These are phyloP conservation scores for Brachyopa scutellaris DNA, from an alignment of 2,888 invertebrate species.

Conservation along the genomic window DNA sequence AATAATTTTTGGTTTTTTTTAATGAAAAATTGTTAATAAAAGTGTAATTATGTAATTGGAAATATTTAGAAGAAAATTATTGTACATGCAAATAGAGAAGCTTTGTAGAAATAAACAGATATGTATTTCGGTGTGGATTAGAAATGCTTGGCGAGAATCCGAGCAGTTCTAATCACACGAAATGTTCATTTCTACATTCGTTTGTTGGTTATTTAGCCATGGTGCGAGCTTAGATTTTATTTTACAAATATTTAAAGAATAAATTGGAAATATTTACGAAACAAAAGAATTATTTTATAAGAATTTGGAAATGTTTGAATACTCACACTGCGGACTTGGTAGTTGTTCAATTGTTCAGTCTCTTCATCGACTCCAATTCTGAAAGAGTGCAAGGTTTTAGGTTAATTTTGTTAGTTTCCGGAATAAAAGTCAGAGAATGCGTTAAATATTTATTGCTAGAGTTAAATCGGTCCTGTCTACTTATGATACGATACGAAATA, in stretches of 20 bases:
- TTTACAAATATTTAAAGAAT: conserved; percentile 28
- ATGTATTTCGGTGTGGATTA: not conserved
- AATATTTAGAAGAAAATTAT: conserved; percentile 18
- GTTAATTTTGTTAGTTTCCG: too few relatives aligned
- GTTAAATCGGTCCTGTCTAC: too few relatives aligned
- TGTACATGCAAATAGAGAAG: conserved; percentile 57
- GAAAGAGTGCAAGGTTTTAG: conserved; percentile 79
- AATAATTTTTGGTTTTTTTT: conserved; percentile 23
- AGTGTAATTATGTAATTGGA: conserved; percentile 10
- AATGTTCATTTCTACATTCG: conserved; percentile 51
- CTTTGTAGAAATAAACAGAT: conserved; percentile 47
- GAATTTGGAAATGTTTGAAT: conserved; percentile 72
- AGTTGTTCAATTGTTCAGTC: conserved; percentile 90
- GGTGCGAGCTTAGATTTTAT: conserved; percentile 35
- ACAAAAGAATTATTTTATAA: conserved; percentile 18
- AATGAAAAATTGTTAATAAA: conserved; percentile 57
- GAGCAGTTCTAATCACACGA: too few relatives aligned
- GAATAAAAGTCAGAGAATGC: too few relatives aligned
- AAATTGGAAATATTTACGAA: not conserved
- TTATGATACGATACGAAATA: too few relatives aligned
- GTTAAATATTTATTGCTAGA: too few relatives aligned
- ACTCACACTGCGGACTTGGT: conserved; percentile 93
- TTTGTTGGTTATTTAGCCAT: conserved; percentile 23
- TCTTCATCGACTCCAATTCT: conserved; percentile 96
- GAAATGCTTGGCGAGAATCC: not conserved